These are phyloP conservation scores for Pithys albifrons DNA, from an alignment of 2,113 vertebrate genomes.

Conservation along the genomic window DNA sequence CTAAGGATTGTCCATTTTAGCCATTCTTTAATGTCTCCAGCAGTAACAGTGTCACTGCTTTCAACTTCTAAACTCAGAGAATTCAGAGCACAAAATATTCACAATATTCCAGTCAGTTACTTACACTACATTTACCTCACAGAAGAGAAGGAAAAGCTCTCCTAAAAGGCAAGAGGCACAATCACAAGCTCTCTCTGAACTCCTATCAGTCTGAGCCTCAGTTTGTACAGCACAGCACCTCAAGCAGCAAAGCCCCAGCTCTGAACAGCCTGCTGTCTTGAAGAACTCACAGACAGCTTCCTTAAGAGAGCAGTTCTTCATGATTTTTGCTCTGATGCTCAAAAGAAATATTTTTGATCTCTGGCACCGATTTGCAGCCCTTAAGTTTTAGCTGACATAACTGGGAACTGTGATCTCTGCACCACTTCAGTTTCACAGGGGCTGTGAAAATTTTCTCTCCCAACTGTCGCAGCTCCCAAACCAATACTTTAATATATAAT, in stretches of 20 bases:
- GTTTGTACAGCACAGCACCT: background rate
- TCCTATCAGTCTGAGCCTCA: background rate
- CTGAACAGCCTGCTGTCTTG: background rate
- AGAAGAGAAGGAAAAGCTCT: background rate
- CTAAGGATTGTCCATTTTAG: background rate
- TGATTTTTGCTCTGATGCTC: background rate
- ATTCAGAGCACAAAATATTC: background rate
- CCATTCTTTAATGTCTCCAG: background rate
- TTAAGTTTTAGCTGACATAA: background rate
- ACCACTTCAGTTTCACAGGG: background rate
- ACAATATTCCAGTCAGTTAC: background rate
- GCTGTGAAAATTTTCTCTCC: background rate
- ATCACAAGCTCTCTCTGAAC: background rate
- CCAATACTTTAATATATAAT: background rate
- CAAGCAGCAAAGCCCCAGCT: background rate
- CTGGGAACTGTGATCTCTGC: background rate
- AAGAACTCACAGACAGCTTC: background rate
- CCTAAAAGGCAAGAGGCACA: background rate
- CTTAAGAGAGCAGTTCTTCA: background rate
- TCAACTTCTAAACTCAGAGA: background rate
- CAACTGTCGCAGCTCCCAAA: background rate
- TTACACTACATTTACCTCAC: background rate
- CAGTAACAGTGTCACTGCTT: background rate
- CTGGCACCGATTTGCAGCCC: background rate
- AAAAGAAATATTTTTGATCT: background rate